Conservation (phyloP, 2,888 invertebrate species). For the Glyphotaelius pellucidus region DNA sequence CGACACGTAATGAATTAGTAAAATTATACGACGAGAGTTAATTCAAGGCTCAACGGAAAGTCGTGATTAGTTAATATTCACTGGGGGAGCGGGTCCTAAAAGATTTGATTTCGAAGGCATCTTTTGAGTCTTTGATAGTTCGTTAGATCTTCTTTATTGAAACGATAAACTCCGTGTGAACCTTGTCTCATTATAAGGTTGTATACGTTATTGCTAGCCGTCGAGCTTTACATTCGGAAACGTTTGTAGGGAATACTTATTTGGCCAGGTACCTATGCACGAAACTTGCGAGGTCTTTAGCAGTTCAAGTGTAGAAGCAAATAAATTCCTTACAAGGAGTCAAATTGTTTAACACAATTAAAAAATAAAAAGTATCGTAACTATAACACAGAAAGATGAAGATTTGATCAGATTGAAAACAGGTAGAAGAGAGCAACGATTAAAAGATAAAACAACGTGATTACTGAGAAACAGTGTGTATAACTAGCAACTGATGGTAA, state of each 20-base stretch:
- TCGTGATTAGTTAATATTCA: background rate
- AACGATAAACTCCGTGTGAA: slow-evolving; percentile 20
- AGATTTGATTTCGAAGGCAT: background rate
- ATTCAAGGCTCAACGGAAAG: background rate
- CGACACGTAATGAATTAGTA: background rate
- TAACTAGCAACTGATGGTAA: background rate
- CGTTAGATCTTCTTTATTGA: background rate
- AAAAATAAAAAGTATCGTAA: background rate
- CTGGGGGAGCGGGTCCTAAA: background rate
- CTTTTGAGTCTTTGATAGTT: background rate
- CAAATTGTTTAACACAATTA: no score
- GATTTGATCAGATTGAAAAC: no score
- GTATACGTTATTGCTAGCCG: background rate
- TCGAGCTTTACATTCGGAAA: background rate
- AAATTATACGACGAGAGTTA: background rate
- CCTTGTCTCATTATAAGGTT: background rate
- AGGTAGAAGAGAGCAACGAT: background rate
- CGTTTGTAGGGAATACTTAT: background rate
- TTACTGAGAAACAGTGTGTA: background rate
- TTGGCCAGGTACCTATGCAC: background rate
- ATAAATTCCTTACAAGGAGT: background rate
- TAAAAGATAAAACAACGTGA: background rate
- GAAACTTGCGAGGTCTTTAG: background rate
- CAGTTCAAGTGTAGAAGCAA: background rate
- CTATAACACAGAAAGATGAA: no score